Evolutionary conservation across 2,888 invertebrate species (phyloP).

Genomic region (Megamerina dolium): DNA sequence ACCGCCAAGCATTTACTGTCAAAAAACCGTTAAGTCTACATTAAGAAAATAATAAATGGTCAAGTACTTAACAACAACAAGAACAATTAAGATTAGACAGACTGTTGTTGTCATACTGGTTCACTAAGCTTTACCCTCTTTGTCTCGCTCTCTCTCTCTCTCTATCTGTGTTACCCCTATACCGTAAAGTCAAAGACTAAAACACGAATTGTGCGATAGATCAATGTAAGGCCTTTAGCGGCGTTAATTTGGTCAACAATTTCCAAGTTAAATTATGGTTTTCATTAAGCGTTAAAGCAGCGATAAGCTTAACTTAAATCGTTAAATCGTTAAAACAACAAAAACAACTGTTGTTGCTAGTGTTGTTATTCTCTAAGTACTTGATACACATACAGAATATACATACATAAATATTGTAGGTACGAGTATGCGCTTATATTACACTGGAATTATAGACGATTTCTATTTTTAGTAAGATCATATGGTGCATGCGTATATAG

Average conservation of each 20-base stretch:
- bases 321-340: constrained; percentile 7
- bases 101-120: too few relatives aligned
- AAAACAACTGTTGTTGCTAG: not conserved
- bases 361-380: not conserved
- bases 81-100: constrained; percentile 7
- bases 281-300: constrained; percentile 15
- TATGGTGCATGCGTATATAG: too few relatives aligned
- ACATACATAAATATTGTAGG: too few relatives aligned
- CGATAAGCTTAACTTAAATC: constrained; percentile 10
- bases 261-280: constrained; percentile 12
- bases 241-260: not conserved
- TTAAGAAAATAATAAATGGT: too few relatives aligned
- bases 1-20: too few relatives aligned
- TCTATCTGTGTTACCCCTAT: not conserved
- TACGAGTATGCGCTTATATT: not conserved
- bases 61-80: constrained; percentile 1
- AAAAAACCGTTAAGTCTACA: too few relatives aligned
- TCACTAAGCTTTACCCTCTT: too few relatives aligned
- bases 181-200: not conserved
- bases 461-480: too few relatives aligned
- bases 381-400: not conserved
- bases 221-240: constrained; percentile 1
- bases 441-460: too few relatives aligned
- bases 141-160: not conserved
- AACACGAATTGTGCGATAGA: not conserved